Conservation (phyloP, 1,140 invertebrate genomes). For the Battus philenor region DNA sequence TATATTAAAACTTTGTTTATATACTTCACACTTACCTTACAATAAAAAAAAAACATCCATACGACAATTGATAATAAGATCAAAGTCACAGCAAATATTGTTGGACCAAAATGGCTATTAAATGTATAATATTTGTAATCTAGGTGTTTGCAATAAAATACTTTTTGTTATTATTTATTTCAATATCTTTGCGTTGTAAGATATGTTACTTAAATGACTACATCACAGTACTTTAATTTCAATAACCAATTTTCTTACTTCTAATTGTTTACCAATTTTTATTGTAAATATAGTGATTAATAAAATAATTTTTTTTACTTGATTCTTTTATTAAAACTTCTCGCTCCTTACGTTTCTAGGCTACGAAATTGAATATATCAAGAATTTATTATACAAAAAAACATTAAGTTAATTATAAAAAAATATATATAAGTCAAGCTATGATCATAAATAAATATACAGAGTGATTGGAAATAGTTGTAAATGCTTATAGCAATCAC, state of each 20-base stretch:
- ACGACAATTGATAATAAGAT: background rate
- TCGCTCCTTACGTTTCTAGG: background rate
- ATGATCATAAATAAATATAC: no score
- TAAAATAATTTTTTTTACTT: background rate
- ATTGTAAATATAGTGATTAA: constrained; percentile 12
- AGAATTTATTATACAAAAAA: no score
- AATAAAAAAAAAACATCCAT: no score
- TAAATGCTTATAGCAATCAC: no score
- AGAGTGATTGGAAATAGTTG: no score
- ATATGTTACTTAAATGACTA: constrained; percentile 7
- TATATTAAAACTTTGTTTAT: no score
- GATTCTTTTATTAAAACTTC: background rate
- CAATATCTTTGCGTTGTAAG: constrained; percentile 3
- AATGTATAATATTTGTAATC: background rate
- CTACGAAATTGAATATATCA: no score
- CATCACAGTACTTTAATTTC: constrained; percentile 7
- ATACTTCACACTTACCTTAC: no score
- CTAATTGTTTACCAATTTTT: background rate
- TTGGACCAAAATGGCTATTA: background rate
- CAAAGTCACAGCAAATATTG: background rate
- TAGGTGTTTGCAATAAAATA: background rate
- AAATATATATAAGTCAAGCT: no score
- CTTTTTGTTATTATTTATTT: constrained; percentile 1
- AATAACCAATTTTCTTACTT: constrained; percentile 1
- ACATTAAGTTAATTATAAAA: no score